Evolutionary conservation across 2,113 vertebrate genomes (phyloP), one percentile per base, ranked within the genome.

Genomic region (Nesoenas mayeri): DNA sequence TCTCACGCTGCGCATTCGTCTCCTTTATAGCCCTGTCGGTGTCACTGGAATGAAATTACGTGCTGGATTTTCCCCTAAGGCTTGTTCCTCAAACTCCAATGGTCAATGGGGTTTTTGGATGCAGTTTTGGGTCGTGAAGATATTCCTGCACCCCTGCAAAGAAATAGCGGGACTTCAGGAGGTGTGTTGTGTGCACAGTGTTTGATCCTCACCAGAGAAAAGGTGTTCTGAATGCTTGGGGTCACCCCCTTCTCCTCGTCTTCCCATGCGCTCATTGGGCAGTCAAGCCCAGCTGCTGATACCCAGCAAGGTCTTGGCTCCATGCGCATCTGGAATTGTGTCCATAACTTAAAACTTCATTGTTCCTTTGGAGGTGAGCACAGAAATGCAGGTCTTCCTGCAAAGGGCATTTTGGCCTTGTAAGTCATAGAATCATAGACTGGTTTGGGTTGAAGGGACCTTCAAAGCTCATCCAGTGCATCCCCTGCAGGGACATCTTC

Each of bases 1-100:
- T 88, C 85, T 78, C 62, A 36, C 15, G 2, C 71, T 20, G 11
- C 2, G 32, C 53, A 51, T 94, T 87, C 1, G 0, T 88, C 91
- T 92, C 88, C 81, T 95, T 87, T 51, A 78, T 10, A 72, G 88
- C 60, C 89, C 91, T 1, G 1, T 57, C 58, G 34, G 56, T 89
- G 91, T 95, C 89, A 34, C 86, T 92, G 88, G 83, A 94, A 91
- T 85, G 74, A 79, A 86, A 88, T 82, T 94, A 89, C 15, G 28
- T 89, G 92, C 73, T 88, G 66, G 62, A 91, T 93, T 84, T 94
- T 72, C 73, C 80, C 85, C 66, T 32, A 47, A 72, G 81, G 28
- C 75, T 94, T 57, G 42, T 92, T 91, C 70, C 50, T 62, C n/a
- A 95, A 54, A 1, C 54, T 31, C 11, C 77, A 60, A 54, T 81